Conservation (phyloP, 92 coral and sea anemone genomes). For the Diadumene lineata region DNA sequence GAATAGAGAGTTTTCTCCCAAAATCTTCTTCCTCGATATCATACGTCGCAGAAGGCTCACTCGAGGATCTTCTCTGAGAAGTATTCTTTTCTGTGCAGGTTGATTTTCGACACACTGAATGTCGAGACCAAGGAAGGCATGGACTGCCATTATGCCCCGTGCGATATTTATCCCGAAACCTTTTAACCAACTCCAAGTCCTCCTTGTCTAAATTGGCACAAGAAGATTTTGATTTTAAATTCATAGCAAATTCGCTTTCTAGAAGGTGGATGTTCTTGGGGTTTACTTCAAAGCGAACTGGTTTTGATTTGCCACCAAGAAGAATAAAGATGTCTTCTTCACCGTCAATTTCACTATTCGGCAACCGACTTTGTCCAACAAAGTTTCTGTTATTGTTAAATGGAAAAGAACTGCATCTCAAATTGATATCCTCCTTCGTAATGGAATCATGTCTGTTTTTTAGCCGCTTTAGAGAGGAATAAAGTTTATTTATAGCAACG, state of each 20-base stretch:
- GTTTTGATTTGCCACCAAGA: constrained; percentile 81
- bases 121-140: constrained; percentile 85
- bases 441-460: constrained; percentile 58
- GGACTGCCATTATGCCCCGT: constrained; percentile 36
- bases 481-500: constrained; percentile 72
- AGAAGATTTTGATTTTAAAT: constrained; percentile 53
- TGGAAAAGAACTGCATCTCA: constrained; percentile 45
- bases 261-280: constrained; percentile 59
- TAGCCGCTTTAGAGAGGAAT: constrained; percentile 70
- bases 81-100: constrained; percentile 19
- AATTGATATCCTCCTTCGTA: constrained; percentile 32
- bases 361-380: constrained; percentile 3
- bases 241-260: constrained; percentile 72
- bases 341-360: constrained; percentile 7
- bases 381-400: constrained; percentile 27
- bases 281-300: constrained; percentile 71
- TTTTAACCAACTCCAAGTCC: constrained; percentile 53
- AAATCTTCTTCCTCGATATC: constrained; percentile 51
- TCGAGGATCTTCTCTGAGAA: background rate
- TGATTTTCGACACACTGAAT: constrained; percentile 46
- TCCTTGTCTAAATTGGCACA: constrained; percentile 52
- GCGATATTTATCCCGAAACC: constrained; percentile 60
- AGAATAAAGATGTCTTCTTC: constrained; percentile 67
- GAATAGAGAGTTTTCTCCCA: constrained; percentile 75
- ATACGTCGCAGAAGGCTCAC: constrained; percentile 27